These are phyloP conservation scores for Terebella lapidaria DNA, from an alignment of 2,888 invertebrate genomes.

Conservation along the genomic window DNA sequence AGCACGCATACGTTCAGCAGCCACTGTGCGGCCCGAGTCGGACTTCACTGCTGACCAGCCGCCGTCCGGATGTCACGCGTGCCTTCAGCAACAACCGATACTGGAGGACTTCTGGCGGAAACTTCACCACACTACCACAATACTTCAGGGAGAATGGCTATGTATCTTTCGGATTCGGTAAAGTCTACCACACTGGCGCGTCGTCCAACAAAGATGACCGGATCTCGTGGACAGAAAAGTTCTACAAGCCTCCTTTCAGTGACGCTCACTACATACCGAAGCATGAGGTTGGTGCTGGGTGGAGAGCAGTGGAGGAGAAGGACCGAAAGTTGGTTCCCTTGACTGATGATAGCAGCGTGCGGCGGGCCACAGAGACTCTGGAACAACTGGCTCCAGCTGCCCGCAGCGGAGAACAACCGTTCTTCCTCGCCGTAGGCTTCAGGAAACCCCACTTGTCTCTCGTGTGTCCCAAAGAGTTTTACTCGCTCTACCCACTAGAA, in stretches of 20 bases:
- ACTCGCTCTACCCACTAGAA: background rate
- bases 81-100: slow-evolving; percentile 20
- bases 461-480: background rate
- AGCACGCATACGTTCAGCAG: slow-evolving; percentile 22
- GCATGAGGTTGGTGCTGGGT: slow-evolving; percentile 1
- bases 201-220: slow-evolving; percentile 23
- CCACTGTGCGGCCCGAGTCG: slow-evolving; percentile 25
- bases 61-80: slow-evolving; percentile 28
- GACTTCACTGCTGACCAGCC: slow-evolving; percentile 26
- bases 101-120: slow-evolving; percentile 24
- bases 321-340: background rate
- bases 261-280: slow-evolving; percentile 25
- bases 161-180: slow-evolving; percentile 23
- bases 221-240: slow-evolving; percentile 26
- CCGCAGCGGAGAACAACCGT: slow-evolving; percentile 1
- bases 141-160: slow-evolving; percentile 28
- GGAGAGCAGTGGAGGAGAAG: background rate
- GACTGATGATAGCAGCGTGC: background rate
- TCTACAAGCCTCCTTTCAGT: slow-evolving; percentile 16
- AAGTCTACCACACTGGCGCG: slow-evolving; percentile 24
- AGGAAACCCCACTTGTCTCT: slow-evolving; percentile 1
- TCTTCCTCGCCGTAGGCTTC: slow-evolving; percentile 4
- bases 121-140: slow-evolving; percentile 28
- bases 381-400: slow-evolving; percentile 13
- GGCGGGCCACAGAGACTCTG: background rate